Base-by-base conservation (phyloP, 2,888 invertebrate species). In the Yponomeuta evonymella region DNA sequence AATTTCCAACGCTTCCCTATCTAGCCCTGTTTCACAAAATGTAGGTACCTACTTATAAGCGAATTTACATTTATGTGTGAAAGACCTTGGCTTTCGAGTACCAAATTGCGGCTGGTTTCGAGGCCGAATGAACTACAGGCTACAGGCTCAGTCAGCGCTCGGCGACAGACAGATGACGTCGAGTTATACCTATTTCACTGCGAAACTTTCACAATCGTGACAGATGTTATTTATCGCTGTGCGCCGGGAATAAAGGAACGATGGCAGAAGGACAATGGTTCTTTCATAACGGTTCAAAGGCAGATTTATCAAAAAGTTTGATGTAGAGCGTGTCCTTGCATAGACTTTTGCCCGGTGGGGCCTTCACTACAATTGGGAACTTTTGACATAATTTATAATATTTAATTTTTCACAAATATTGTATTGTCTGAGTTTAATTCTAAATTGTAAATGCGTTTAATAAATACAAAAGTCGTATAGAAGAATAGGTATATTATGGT, bases 161-260 rank as follows among this genome's bases (percentile, higher is more conserved):
- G n/a, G 23, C 67, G 9, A 36, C 67, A 23, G 15, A 67, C 67
- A 43, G 43, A 33, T 67, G 67, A 23, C 67, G 67, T 33, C 15
- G 67, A 67, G 67, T 67, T 67, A 67, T 67, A 36, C 33, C 48
- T 10, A 48, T 36, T 58, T 43, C 67, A 67, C 43, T 67, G 67
- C 48, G 48, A 67, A 67, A 67, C 48, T 67, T 67, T n/a, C 43
- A 67, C 67, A 43, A 67, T 67, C 29, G 72, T 76, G 75, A 73
- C 78, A 79, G 79, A 75, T 78, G 79, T 76, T 79, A 79, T 80
- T 80, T 80, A 81, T 78, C 75, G 76, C 73, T 67, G 48, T 43
- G n/a, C 48, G 29, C 65, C 33, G 65, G 3, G 51, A 51, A 10
- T 51, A 51, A 51, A 51, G 10, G 12, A 58, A 15, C 6, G 15